phyloP scores from a whole-genome alignment of 2,113 vertebrate species.

The Sus scrofa region T2T-Sscrofa CM000817.6:165508501-165509000 shows the following conservation, averaged over 20 bases:
- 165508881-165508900: conserved; percentile 26
- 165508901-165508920: neutral
- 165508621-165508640: too few relatives aligned
- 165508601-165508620: too few relatives aligned
- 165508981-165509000: neutral
- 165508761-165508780: neutral
- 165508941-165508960: conserved; percentile 39
- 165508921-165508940: neutral
- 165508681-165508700: conserved; percentile 28
- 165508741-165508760: conserved; percentile 13
- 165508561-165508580: too few relatives aligned
- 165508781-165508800: conserved; percentile 32
- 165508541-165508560: too few relatives aligned
- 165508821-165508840: neutral
- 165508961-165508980: conserved; percentile 8
- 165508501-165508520: too few relatives aligned
- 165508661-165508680: too few relatives aligned
- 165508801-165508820: neutral
- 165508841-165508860: neutral
- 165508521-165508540: too few relatives aligned
- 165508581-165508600: too few relatives aligned
- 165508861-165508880: conserved; percentile 19
- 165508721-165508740: neutral
- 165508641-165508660: too few relatives aligned
- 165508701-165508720: neutral